Base-by-base conservation (phyloP, 2,888 invertebrate genomes). In the Cataglyphis altisquamis region DNA sequence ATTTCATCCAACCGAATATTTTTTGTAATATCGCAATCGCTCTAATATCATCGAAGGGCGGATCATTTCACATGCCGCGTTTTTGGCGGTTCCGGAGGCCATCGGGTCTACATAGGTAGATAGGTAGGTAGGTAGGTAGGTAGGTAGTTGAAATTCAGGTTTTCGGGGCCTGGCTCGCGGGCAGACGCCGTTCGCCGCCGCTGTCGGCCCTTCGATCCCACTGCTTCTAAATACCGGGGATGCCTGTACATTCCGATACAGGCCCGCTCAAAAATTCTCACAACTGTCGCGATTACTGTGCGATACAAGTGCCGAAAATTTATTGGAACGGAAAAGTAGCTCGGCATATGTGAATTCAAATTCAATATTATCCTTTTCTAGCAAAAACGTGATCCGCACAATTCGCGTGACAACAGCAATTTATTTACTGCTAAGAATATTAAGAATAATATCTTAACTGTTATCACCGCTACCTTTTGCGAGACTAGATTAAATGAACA, bases 71-170 rank as follows among this genome's bases (percentile, higher is more conserved):
- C 74, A 70, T 64, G 64, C 64, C 39, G 41, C 41, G 15, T 67
- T 91, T 90, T 91, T 87, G 84, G 84, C 81, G 86, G 86, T 83
- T 89, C 78, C 90, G 89, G 91, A 91, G 91, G 89, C 90, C 91
- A 87, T 72, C 88, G 86, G 86, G 90, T 91, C 90, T 88, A 89
- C 86, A 86, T 90, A 90, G 89, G 88, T 48, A 48, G 87, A 25
- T 25, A 25, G 25, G 88, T 90, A 90, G 89, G 88, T 48, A 48
- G 48, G 88, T 48, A 48, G 48, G 48, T 48, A 48, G 87, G 88
- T 90, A 90, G 89, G 88, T 89, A 89, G 90, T 91, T 91, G 92
- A 92, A 92, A 91, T 92, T 92, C 92, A 92, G 92, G 92, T 92
- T 92, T 91, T 91, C 87, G 91, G 88, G 87, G 86, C 86, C 88